Base-by-base conservation (phyloP, 2,797 vertebrate species). In the Huso huso region DNA sequence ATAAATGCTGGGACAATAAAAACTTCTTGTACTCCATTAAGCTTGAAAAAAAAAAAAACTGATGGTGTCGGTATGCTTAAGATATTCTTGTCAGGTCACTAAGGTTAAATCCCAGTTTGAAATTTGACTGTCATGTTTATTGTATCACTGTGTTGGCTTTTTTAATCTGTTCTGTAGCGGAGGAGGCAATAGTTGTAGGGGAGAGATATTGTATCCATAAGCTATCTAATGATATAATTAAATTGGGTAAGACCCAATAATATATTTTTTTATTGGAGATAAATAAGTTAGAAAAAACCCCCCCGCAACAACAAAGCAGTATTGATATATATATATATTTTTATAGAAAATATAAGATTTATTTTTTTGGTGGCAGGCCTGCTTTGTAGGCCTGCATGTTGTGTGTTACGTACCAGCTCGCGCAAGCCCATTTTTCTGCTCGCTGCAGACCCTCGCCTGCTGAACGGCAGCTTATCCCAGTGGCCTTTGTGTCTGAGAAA, bases 401-500 rank as follows among this genome's bases (percentile, higher is more conserved):
- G 5, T 66, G 48, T 73, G 68, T 75, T 68, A 63, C 1, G 0
- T 68, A 63, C 69, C 66, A 63, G 80, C 51, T 60, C 53, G 1
- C 10, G 51, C 77, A 72, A 83, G 76, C 81, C 76, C 68, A 10
- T 83, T 65, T 86, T 70, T 88, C 75, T 79, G 76, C 78, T 78
- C 6, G 10, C 77, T 83, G 63, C 89, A 99, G 96, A 89, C 93
- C 93, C 70, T 94, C 96, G 62, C 93, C 96, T 78, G 94, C 94
- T 48, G 96, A 98, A 81, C 90, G 96, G 85, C 97, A 98, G 81
- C 95, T 98, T 79, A 99, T 99, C 85, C 97, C 97, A 13, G 96
- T 99, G 93, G 96, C 97, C 94, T 99, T 98, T 79, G 96, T 98
- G 89, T 99, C 97, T 78, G 97, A 98, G 88, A 99, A 98, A 88